A percentile compares a stretch with the other conserved stretches of the same genome.
Evolutionary conservation across 2,113 vertebrate species (phyloP).

Genomic region (Tachysurus fulvidraco): DNA sequence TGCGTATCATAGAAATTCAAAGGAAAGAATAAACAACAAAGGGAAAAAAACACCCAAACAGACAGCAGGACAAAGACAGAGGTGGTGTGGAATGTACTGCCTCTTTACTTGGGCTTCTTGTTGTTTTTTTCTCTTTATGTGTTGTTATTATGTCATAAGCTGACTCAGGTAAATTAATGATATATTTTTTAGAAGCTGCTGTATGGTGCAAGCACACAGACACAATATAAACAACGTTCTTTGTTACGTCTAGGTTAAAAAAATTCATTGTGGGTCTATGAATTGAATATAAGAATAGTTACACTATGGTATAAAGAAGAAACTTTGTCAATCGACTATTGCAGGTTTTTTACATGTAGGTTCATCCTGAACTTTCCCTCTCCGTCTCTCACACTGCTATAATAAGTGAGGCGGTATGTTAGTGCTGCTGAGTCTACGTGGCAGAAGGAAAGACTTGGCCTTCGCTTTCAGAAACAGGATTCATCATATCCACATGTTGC

Average conservation of each 20-base stretch:
- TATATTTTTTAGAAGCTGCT: neutral
- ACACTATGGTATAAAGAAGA: neutral
- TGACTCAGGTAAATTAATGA: neutral
- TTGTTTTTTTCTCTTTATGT: neutral
- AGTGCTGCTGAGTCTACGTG: slow-evolving; percentile 22
- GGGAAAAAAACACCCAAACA: neutral
- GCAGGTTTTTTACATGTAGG: neutral
- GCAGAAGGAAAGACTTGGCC: slow-evolving; percentile 23
- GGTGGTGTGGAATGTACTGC: neutral
- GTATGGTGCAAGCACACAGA: neutral
- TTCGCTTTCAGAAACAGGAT: slow-evolving; percentile 11
- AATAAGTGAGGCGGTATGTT: slow-evolving; percentile 29
- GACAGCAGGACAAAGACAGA: neutral
- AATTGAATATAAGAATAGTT: neutral
- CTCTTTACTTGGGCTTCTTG: neutral
- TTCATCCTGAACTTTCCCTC: neutral
- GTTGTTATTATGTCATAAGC: slow-evolving; percentile 25
- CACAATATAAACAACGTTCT: neutral
- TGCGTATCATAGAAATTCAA: neutral
- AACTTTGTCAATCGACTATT: neutral
- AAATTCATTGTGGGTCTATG: no score
- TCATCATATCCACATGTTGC: slow-evolving; percentile 39
- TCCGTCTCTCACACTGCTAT: slow-evolving; percentile 6
- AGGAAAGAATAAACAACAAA: neutral
- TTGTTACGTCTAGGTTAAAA: neutral